These are phyloP conservation scores for Clostera curtula DNA, from an alignment of 2,888 invertebrate genomes.

Conservation along the genomic window DNA sequence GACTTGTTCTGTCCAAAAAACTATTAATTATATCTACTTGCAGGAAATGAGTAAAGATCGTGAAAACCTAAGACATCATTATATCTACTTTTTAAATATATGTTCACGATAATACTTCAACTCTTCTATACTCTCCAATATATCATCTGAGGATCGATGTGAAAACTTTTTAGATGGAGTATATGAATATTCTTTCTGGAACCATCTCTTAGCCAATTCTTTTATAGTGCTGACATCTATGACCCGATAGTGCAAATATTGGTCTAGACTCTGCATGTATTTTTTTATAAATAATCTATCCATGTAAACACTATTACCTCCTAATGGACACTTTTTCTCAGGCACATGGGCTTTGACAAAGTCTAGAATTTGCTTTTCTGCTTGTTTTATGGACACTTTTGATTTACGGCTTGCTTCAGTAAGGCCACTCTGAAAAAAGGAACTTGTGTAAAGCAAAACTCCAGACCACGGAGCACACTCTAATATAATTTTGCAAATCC, in stretches of 20 bases:
- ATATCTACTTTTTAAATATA: constrained; percentile 70
- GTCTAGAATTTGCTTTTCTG: constrained; percentile 81
- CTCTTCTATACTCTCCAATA: constrained; percentile 89
- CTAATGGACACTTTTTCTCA: constrained; percentile 81
- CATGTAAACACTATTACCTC: constrained; percentile 91
- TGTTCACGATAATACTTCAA: constrained; percentile 83
- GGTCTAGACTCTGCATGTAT: constrained; percentile 86
- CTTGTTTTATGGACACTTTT: constrained; percentile 76
- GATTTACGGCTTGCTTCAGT: constrained; percentile 83
- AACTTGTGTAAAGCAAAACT: constrained; percentile 2
- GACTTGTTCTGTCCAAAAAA: too few species aligned
- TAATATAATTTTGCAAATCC: too few species aligned
- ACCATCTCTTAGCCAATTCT: constrained; percentile 88
- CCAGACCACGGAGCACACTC: too few species aligned
- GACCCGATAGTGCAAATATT: constrained; percentile 92
- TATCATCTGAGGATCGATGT: constrained; percentile 88
- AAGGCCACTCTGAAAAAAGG: constrained; percentile 82
- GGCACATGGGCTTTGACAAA: constrained; percentile 79
- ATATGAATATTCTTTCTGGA: constrained; percentile 71
- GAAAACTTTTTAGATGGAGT: constrained; percentile 77
- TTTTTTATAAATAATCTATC: constrained; percentile 88
- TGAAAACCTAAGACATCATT: constrained; percentile 2
- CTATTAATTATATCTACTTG: too few species aligned
- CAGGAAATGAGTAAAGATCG: neutral
- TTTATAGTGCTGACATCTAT: constrained; percentile 95